phyloP scores from a whole-genome alignment of 2,888 invertebrate genomes.

The Apamea anceps region DNA sequence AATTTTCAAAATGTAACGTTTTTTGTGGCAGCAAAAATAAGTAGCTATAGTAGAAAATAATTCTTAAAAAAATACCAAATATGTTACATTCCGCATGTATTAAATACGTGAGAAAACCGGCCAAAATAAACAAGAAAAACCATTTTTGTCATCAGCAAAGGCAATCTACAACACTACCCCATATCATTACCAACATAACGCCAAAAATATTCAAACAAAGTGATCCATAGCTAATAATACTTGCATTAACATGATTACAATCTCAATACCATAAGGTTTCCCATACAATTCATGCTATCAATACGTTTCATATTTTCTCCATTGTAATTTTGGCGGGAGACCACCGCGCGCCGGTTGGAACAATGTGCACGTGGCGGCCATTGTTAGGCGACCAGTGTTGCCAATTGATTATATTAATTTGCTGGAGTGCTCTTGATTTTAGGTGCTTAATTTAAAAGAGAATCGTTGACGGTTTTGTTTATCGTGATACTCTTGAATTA shows the following conservation, averaged over 20 bases:
- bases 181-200: constrained; percentile 29
- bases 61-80: neutral
- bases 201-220: constrained; percentile 47
- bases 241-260: constrained; percentile 67
- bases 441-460: constrained; percentile 21
- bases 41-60: neutral
- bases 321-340: constrained; percentile 68
- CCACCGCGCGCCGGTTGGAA: constrained; percentile 45
- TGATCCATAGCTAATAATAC: constrained; percentile 57
- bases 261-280: constrained; percentile 77
- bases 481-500: neutral
- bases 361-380: constrained; percentile 74
- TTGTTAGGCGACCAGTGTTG: constrained; percentile 77
- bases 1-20: no score
- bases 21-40: neutral
- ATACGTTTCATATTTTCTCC: constrained; percentile 80
- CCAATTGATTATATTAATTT: constrained; percentile 77
- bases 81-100: neutral
- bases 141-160: constrained; percentile 3
- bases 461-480: neutral
- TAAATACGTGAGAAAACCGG: neutral
- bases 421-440: constrained; percentile 60
- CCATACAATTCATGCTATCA: constrained; percentile 71
- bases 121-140: neutral
- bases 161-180: neutral